These are phyloP conservation scores for Heliconius hewitsoni DNA, from an alignment of 1,140 invertebrate species.

Conservation along the genomic window DNA sequence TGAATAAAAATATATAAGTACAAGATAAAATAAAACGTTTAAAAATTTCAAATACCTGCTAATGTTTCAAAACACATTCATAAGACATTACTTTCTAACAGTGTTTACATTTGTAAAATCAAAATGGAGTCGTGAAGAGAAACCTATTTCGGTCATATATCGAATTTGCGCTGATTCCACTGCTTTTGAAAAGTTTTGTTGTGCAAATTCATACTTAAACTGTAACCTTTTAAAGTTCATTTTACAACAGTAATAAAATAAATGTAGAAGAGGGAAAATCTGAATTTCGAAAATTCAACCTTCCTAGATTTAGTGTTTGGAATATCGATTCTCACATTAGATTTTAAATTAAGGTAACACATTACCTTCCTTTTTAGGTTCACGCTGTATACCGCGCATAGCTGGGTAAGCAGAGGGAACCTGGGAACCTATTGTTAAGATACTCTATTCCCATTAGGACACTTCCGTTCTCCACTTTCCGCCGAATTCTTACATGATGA, in stretches of 20 bases:
- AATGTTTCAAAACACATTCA: slow-evolving; percentile 8
- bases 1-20: too few relatives aligned
- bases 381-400: too few relatives aligned
- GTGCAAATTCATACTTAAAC: slow-evolving; percentile 7
- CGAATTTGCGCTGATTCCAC: slow-evolving; percentile 37
- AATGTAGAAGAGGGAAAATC: slow-evolving; percentile 16
- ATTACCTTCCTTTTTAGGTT: background rate
- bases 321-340: slow-evolving; percentile 18
- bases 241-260: slow-evolving; percentile 4
- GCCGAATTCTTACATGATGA: too few relatives aligned
- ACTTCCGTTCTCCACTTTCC: too few relatives aligned
- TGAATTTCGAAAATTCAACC: slow-evolving; percentile 14
- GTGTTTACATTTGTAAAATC: slow-evolving; percentile 42
- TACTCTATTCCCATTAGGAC: too few relatives aligned
- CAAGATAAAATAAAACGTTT: too few relatives aligned
- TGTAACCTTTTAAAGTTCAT: background rate
- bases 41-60: background rate
- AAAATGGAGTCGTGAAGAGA: slow-evolving; percentile 41
- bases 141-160: slow-evolving; percentile 44
- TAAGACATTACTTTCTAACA: slow-evolving; percentile 36
- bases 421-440: too few relatives aligned
- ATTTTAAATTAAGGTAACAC: background rate
- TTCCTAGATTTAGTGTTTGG: slow-evolving; percentile 33
- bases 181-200: background rate
- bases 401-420: too few relatives aligned